These are phyloP conservation scores for Serranus cabrilla DNA, from an alignment of 2,797 vertebrate genomes.

Conservation along the genomic window DNA sequence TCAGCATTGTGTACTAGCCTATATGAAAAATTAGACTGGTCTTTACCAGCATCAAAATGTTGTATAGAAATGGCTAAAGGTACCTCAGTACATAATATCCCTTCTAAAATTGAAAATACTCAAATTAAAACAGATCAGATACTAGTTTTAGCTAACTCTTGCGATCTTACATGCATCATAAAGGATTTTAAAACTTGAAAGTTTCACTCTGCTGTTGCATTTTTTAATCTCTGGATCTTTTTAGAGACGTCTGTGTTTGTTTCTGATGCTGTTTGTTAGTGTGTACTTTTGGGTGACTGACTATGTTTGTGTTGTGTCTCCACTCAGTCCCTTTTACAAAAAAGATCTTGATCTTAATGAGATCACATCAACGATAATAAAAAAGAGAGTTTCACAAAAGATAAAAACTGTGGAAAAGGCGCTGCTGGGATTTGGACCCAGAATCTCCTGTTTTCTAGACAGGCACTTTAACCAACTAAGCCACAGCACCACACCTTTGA, in stretches of 20 bases:
- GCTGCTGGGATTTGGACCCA: conserved; percentile 23
- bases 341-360: background rate
- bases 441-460: conserved; percentile 11
- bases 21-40: background rate
- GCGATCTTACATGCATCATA: background rate
- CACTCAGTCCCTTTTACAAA: too few species aligned
- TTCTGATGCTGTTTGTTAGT: background rate
- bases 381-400: background rate
- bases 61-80: too few species aligned
- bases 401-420: conserved; percentile 8
- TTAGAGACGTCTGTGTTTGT: background rate
- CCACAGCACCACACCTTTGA: background rate
- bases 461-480: conserved; percentile 18
- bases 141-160: background rate
- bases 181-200: background rate
- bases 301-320: background rate
- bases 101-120: too few species aligned
- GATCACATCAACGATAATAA: background rate
- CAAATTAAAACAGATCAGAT: background rate
- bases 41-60: background rate
- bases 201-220: too few species aligned
- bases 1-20: background rate
- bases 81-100: too few species aligned
- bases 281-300: background rate
- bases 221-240: background rate